Evolutionary conservation across 2,888 invertebrate genomes (phyloP).

Genomic region (Heliconius ismenius): DNA sequence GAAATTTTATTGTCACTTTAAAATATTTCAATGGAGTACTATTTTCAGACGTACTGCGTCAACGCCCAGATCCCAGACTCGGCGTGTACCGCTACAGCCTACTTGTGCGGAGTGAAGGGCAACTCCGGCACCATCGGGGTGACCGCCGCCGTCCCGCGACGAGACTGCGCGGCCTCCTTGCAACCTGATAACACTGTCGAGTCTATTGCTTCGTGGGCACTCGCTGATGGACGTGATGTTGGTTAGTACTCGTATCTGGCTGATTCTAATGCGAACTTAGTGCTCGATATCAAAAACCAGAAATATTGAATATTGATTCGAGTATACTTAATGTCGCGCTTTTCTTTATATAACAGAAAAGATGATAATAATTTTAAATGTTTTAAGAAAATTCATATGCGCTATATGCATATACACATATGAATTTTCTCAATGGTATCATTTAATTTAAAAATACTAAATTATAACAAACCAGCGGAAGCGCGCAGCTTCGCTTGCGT

Average conservation of each 20-base stretch:
- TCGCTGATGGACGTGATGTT: constrained; percentile 67
- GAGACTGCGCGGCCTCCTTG: constrained; percentile 82
- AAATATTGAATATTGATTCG: background rate
- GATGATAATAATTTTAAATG: no score
- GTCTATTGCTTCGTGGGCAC: constrained; percentile 86
- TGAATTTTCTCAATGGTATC: background rate
- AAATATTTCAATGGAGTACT: background rate
- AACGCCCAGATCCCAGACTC: constrained; percentile 86
- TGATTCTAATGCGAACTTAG: no score
- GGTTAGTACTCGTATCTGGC: constrained; percentile 47
- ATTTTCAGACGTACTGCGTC: constrained; percentile 77
- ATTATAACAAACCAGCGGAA: no score
- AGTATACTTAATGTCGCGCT: background rate
- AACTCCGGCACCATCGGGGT: constrained; percentile 85
- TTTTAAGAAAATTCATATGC: background rate
- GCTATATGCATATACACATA: no score
- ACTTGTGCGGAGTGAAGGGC: constrained; percentile 84
- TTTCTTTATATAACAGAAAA: background rate
- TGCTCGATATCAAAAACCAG: background rate
- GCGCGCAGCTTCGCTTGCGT: no score
- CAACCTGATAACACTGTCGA: constrained; percentile 77
- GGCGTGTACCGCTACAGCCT: constrained; percentile 86
- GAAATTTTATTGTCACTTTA: no score
- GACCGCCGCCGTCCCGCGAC: constrained; percentile 80
- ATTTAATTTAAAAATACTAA: no score